These are phyloP conservation scores for Acleris cristana DNA, from an alignment of 2,888 invertebrate species.

Conservation along the genomic window DNA sequence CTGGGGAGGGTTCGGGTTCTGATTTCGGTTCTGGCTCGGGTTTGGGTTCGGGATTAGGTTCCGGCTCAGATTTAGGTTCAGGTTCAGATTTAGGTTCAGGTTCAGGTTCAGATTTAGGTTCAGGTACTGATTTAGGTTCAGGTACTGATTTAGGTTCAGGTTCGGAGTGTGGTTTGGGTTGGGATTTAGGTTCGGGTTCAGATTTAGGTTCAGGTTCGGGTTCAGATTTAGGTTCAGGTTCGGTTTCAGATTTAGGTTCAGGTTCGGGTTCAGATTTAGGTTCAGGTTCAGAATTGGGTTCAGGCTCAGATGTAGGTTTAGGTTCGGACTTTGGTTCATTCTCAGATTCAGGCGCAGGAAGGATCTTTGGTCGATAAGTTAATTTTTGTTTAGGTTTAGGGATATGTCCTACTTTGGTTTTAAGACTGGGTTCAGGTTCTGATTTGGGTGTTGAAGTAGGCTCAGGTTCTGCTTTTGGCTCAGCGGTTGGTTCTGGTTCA, in stretches of 20 bases:
- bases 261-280: conserved; percentile 58
- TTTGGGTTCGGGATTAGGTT: conserved; percentile 61
- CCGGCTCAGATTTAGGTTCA: conserved; percentile 62
- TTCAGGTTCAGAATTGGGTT: conserved; percentile 66
- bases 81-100: conserved; percentile 66
- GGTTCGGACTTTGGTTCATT: conserved; percentile 57
- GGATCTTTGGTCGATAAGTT: conserved; percentile 51
- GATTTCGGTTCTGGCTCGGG: conserved; percentile 51
- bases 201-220: conserved; percentile 66
- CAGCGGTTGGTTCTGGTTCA: conserved; percentile 53
- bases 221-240: conserved; percentile 63
- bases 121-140: conserved; percentile 58
- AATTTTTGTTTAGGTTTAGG: conserved; percentile 63
- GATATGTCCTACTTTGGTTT: conserved; percentile 51
- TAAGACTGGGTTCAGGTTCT: conserved; percentile 52
- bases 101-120: conserved; percentile 69
- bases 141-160: conserved; percentile 63
- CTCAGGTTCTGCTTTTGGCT: conserved; percentile 45
- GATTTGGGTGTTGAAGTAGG: conserved; percentile 65
- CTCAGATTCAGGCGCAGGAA: conserved; percentile 57
- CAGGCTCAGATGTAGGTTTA: conserved; percentile 52
- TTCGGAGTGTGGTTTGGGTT: conserved; percentile 58
- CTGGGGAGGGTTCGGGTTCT: conserved; percentile 50
- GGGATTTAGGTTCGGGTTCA: conserved; percentile 62
- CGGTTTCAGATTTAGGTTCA: conserved; percentile 67